Percentiles rank a stretch among this genome's conserved stretches.
Evolutionary conservation across 2,888 invertebrate genomes (phyloP).

Genomic region (Mechanitis messenoides): DNA sequence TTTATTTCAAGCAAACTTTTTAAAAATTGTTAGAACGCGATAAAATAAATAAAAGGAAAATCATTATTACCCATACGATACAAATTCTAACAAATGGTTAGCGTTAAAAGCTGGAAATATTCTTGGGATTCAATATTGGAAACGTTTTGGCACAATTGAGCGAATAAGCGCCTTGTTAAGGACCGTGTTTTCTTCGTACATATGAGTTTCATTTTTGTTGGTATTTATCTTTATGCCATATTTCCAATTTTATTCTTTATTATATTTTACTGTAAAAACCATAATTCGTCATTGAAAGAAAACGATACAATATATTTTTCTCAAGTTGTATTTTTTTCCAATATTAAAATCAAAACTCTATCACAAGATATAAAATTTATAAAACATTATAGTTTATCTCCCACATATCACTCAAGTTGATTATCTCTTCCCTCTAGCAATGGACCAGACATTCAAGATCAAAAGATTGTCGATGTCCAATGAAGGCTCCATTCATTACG

Average conservation of each 20-base stretch:
- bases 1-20: not conserved
- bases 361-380: not conserved
- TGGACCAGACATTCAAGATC: slow-evolving; percentile 19
- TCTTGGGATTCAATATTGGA: slow-evolving; percentile 26
- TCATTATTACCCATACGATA: slow-evolving; percentile 21
- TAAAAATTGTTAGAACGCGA: slow-evolving; percentile 17
- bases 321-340: not conserved
- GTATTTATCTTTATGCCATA: not conserved
- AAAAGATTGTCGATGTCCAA: slow-evolving; percentile 18
- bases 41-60: slow-evolving; percentile 25
- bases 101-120: slow-evolving; percentile 25
- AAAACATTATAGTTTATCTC: slow-evolving; percentile 14
- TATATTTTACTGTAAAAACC: not conserved
- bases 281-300: no score
- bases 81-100: slow-evolving; percentile 24
- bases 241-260: not conserved
- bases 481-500: slow-evolving; percentile 26
- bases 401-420: slow-evolving; percentile 18
- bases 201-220: slow-evolving; percentile 6
- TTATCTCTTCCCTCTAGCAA: slow-evolving; percentile 14
- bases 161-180: slow-evolving; percentile 16
- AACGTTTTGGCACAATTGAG: slow-evolving; percentile 17
- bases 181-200: slow-evolving; percentile 16
- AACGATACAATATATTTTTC: not conserved
- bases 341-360: not conserved